Evolutionary conservation across 2,797 vertebrate species (phyloP), one percentile per base, ranked within the genome.

Genomic region (Spondyliosoma cantharus): DNA sequence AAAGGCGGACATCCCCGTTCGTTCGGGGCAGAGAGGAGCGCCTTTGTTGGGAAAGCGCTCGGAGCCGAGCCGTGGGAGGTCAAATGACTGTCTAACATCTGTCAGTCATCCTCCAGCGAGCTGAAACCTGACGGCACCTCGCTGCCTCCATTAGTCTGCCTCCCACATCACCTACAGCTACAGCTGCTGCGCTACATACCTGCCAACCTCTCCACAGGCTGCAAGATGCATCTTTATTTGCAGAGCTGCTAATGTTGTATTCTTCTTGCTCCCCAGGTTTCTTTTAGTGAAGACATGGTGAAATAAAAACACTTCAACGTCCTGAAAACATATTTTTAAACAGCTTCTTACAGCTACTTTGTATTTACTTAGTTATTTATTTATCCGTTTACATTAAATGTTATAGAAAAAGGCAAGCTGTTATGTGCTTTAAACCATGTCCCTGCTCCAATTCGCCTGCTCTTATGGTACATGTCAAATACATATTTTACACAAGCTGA

Each of bases 51-150:
- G 46, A 52, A 75, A 76, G 49, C 11, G 43, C 61, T 79, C 4
- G 1, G 49, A 78, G 80, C 48, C 4, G 63, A 77, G 82, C 74
- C 8, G 74, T 46, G 52, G 78, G 82, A 80, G 90, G 89, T 91
- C 87, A 92, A 85, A 83, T 8, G 78, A 78, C 76, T 74, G 80
- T 81, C 75, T 82, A 83, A 86, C 88, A 76, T 85, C 91, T 82
- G 89, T 88, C 90, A 87, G 78, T 86, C 87, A 82, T 86, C 85
- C 81, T 91, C 81, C 84, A 83, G 78, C 27, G 46, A 86, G 83
- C 74, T 1, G 52, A 74, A 83, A 70, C 74, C 87, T 73, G 86
- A 85, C 25, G 42, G 84, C 83, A 57, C 72, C 82, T 84, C 15
- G 53, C 86, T 71, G 79, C 76, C 82, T 84, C 71, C 76, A 32